Percentiles rank a stretch among this genome's conserved stretches.
These are phyloP conservation scores for Taurulus bubalis DNA, from an alignment of 2,113 vertebrate genomes.

Conservation along the genomic window DNA sequence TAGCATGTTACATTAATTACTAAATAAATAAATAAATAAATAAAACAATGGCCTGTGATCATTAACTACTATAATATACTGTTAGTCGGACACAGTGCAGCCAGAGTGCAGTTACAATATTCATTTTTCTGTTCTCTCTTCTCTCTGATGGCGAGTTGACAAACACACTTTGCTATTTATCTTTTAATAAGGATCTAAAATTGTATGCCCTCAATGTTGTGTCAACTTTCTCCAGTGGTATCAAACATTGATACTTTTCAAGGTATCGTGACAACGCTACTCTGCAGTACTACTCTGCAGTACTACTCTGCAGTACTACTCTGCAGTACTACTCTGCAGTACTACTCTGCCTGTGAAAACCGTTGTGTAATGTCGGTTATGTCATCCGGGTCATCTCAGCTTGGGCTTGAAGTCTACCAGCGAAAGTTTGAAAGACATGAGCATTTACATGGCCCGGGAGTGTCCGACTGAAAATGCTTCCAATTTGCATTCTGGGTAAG, in stretches of 20 bases:
- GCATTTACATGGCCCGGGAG: not conserved
- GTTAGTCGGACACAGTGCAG: not conserved
- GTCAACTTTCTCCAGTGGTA: not conserved
- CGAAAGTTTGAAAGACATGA: too few species aligned
- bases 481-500: not conserved
- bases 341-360: not conserved
- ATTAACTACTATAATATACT: not conserved
- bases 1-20: not conserved
- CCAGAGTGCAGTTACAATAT: not conserved
- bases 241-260: too few species aligned
- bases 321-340: too few species aligned
- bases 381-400: not conserved
- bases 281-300: too few species aligned
- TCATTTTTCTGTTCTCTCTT: not conserved
- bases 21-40: too few species aligned
- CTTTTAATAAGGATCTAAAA: not conserved
- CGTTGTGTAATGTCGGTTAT: not conserved
- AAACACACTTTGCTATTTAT: not conserved
- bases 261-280: not conserved
- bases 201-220: not conserved
- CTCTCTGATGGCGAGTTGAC: not conserved
- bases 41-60: not conserved
- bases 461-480: too few species aligned
- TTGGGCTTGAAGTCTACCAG: not conserved
- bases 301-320: too few species aligned